Evolutionary conservation across 2,797 vertebrate genomes (phyloP).

Genomic region (Gastrophryne carolinensis): DNA sequence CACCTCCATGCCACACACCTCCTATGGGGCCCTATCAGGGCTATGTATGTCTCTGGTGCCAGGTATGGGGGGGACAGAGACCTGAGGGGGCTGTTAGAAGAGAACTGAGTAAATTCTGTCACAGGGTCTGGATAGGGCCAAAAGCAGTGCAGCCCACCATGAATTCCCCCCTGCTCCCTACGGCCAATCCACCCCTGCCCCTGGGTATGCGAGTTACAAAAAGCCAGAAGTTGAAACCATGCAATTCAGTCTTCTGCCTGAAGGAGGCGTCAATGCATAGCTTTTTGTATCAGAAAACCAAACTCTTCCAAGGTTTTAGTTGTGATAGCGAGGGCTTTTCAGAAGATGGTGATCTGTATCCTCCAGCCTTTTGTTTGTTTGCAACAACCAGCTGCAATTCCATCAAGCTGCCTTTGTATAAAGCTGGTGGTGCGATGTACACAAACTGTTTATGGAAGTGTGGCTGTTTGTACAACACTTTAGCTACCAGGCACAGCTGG

Average conservation of each 20-base stretch:
- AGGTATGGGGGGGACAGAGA: no score
- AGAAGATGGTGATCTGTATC: neutral
- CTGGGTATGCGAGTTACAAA: no score
- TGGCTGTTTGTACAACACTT: neutral
- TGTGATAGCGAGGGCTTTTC: neutral
- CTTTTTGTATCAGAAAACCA: neutral
- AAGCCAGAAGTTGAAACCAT: no score
- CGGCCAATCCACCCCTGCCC: no score
- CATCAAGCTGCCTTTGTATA: slow-evolving; percentile 20
- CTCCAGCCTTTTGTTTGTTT: slow-evolving; percentile 21
- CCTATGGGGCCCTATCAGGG: no score
- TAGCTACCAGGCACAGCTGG: slow-evolving; percentile 4
- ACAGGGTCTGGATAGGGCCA: no score
- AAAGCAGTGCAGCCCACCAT: no score
- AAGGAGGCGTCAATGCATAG: slow-evolving; percentile 16
- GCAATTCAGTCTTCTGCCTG: neutral
- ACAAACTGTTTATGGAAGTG: slow-evolving; percentile 30
- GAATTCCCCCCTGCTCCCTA: no score
- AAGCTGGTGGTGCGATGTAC: neutral
- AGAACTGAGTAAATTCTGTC: no score
- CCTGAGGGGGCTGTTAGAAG: no score
- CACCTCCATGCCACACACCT: no score
- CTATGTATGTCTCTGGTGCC: no score
- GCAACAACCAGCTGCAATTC: slow-evolving; percentile 30
- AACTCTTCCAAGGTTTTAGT: neutral